phyloP scores from a whole-genome alignment of 1,140 invertebrate species.

The Agrypnia vestita region DNA sequence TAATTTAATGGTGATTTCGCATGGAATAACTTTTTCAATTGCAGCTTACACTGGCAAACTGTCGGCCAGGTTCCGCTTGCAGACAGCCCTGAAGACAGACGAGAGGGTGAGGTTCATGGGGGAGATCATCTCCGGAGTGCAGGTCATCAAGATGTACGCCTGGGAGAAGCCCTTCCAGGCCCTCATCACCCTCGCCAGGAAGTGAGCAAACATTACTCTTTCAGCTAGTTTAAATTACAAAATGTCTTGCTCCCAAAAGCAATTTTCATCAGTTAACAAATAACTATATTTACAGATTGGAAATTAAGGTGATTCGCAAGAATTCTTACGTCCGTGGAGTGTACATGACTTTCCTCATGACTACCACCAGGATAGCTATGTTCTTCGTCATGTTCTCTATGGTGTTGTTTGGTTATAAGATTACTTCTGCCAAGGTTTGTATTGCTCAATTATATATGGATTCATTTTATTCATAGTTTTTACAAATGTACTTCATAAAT shows the following conservation, averaged over 20 bases:
- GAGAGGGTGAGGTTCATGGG: conserved; percentile 85
- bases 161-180: conserved; percentile 84
- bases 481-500: too few relatives aligned
- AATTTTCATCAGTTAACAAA: too few relatives aligned
- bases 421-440: conserved; percentile 75
- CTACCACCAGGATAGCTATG: conserved; percentile 79
- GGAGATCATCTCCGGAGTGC: conserved; percentile 81
- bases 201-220: conserved; percentile 62
- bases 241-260: too few relatives aligned
- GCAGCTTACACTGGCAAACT: conserved; percentile 79
- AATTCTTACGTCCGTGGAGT: conserved; percentile 80
- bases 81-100: conserved; percentile 82
- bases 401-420: conserved; percentile 70
- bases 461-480: too few relatives aligned
- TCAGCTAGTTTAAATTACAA: too few relatives aligned
- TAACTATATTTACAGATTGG: conserved; percentile 67
- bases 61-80: conserved; percentile 76
- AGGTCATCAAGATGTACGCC: conserved; percentile 88
- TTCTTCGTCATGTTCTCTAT: conserved; percentile 78
- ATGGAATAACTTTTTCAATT: conserved; percentile 57
- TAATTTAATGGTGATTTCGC: too few relatives aligned
- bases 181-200: conserved; percentile 75
- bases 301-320: conserved; percentile 77
- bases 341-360: conserved; percentile 80
- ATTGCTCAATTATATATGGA: background rate